These are phyloP conservation scores for Nephrotoma appendiculata DNA, from an alignment of 2,888 invertebrate species.

Conservation along the genomic window DNA sequence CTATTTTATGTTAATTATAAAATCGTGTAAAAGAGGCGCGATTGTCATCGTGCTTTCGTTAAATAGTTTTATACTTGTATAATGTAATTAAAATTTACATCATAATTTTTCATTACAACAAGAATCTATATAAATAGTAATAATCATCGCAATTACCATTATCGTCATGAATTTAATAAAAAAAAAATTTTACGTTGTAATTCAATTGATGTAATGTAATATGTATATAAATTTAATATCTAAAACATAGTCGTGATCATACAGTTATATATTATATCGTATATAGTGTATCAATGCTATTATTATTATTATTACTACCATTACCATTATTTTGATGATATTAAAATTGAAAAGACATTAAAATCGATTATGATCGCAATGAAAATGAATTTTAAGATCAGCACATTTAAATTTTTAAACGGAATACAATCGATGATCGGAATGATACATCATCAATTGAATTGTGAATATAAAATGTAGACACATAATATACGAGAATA, in stretches of 20 bases:
- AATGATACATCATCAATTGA: not conserved
- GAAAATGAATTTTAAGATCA: not conserved
- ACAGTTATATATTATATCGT: not conserved
- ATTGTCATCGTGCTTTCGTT: not conserved
- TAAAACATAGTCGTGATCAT: not conserved
- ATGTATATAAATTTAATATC: not conserved
- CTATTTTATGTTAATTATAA: not conserved
- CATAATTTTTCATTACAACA: not conserved
- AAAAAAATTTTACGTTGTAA: not conserved
- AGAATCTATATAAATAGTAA: not conserved
- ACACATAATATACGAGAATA: not conserved
- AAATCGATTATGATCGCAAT: not conserved
- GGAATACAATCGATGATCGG: not conserved
- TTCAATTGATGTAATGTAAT: not conserved
- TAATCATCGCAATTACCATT: not conserved
- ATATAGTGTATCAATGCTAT: not conserved
- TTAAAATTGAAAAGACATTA: not conserved
- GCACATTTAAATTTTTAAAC: not conserved
- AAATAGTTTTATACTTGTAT: not conserved
- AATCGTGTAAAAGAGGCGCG: not conserved
- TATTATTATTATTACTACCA: not conserved
- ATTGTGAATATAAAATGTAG: not conserved
- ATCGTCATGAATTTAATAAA: not conserved
- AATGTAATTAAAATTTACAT: not conserved
- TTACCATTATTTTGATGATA: not conserved